Base-by-base conservation (phyloP, 2,113 vertebrate species). In the Hirundichthys speculiger region DNA sequence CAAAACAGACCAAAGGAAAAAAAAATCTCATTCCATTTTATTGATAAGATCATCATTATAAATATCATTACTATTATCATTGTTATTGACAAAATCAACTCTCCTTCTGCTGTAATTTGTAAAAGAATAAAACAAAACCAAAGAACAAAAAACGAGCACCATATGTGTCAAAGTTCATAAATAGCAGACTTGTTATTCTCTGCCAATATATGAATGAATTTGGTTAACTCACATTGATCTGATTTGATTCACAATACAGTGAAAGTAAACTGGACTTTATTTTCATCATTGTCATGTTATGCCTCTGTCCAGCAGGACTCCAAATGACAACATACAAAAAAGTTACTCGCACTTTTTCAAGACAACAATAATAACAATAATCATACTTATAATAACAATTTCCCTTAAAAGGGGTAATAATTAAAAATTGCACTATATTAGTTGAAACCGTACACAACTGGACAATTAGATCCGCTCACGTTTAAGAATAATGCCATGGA, bases 271-370 rank as follows among this genome's bases (percentile, higher is more conserved):
- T 63, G 75, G 82, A 79, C 83, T 74, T 73, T 51, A 77, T 73
- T 75, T 88, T 80, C 61, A 83, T 51, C 84, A 80, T 84, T 90
- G 91, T 86, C 90, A 91, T 5, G 46, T 86, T 85, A 85, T 72
- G 88, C 89, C 92, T 90, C 92, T 93, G 93, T 90, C 93, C 93
- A 93, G 93, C 93, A 93, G 93, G 91, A 92, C 89, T 87, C 85
- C 77, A 77, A 86, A 86, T 90, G 90, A 92, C 90, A 90, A 90
- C 76, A 75, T 30, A 79, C 65, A 77, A 74, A 53, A 67, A 74
- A 57, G 19, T 27, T 13, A 79, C 67, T 49, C 65, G 11, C 75
- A 66, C 62, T 48, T 82, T 77, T 80, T 64, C 75, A 77, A 64
- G 69, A 89, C 63, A 91, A 93, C 89, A 92, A 92, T 86, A 91